phyloP scores from a whole-genome alignment of 2,797 vertebrate genomes.

The Cossypha polioptera region DNA sequence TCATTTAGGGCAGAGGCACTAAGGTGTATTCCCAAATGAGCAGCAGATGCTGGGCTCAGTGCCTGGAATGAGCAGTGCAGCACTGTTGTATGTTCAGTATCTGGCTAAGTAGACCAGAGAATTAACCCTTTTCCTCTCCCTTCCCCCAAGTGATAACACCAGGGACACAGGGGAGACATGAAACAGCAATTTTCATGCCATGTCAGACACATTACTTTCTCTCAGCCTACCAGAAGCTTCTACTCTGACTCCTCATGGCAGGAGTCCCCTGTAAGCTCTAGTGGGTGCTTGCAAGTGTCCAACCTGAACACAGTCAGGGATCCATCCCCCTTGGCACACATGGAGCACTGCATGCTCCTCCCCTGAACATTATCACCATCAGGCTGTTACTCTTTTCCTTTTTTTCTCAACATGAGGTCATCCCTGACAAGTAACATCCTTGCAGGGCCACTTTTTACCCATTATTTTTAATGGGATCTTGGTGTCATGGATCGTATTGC shows the following conservation, averaged over 20 bases:
- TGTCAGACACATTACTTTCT: neutral
- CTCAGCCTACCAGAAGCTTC: neutral
- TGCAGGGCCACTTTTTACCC: neutral
- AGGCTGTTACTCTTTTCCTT: neutral
- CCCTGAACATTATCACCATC: neutral
- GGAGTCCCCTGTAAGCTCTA: neutral
- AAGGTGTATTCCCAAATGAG: neutral
- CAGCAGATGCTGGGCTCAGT: neutral
- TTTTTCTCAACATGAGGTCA: neutral
- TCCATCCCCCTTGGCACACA: neutral
- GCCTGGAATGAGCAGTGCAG: neutral
- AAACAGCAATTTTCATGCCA: neutral
- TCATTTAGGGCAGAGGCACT: neutral
- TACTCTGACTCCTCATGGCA: neutral
- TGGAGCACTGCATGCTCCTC: neutral
- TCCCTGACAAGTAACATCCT: neutral
- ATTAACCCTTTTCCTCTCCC: neutral
- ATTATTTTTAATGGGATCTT: neutral
- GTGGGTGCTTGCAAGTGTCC: neutral
- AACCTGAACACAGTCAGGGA: fast-evolving
- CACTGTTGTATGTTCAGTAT: neutral
- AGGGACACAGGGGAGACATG: neutral
- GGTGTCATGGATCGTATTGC: neutral
- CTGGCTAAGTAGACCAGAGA: neutral
- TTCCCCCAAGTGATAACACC: neutral